Base-by-base conservation (phyloP, 2,888 invertebrate genomes). In the Callinectes sapidus region DNA sequence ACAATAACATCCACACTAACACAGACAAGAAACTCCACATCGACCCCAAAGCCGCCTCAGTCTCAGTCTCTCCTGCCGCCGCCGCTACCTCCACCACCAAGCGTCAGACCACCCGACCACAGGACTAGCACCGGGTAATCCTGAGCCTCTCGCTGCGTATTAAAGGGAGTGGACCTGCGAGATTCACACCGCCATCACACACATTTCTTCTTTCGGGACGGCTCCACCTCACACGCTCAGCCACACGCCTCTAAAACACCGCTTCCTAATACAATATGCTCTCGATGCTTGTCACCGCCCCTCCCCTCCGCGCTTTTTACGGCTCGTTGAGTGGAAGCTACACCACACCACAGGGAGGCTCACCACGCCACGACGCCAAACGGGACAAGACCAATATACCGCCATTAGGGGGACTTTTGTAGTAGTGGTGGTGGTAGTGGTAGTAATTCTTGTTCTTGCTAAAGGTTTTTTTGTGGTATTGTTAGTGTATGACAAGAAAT, bases 151-250 rank as follows among this genome's bases (percentile, higher is more conserved):
- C 81, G 16, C 81, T n/a, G 81, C 32, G 81, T 81, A 35, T 81
- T 81, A 81, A 81, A 81, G 81, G 81, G 81, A 81, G 81, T 16
- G 81, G 81, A 81, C 81, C 81, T 81, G 81, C 81, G 14, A 16
- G 81, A 32, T 32, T 35, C 81, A 81, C 81, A 16, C 13, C 14
- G 32, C 81, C 81, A 81, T 35, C 32, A 35, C 81, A 81, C 81
- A 71, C 23, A 71, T 71, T 71, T 71, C 71, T 71, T 71, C 71
- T 28, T 28, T 28, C 10, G 81, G 35, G 81, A 32, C 32, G 2
- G 35, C 35, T 35, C 8, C 32, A 35, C 81, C 81, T 81, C 35
- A 81, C 77, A 14, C 35, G 32, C 81, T 81, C 32, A 71, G n/a
- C 71, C 71, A 28, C 71, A 71, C 71, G 71, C 71, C 71, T 71